phyloP scores from a whole-genome alignment of 2,113 vertebrate genomes.

The Genyomyrus donnyi region DNA sequence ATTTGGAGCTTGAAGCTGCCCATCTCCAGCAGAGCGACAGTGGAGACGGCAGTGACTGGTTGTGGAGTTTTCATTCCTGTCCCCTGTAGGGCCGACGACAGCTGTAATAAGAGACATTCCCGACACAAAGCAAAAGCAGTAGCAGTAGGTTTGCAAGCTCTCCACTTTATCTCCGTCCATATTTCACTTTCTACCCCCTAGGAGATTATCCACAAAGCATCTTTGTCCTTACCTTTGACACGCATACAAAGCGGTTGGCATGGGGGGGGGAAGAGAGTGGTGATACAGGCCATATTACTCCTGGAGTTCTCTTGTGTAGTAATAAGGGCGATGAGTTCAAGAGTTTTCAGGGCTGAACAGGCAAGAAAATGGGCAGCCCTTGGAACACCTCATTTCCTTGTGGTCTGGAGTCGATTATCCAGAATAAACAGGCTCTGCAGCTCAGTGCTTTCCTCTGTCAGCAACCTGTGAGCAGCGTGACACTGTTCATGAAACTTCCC shows the following conservation, averaged over 20 bases:
- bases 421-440: neutral
- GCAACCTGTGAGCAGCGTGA: neutral
- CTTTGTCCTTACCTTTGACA: slow-evolving; percentile 2
- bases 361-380: neutral
- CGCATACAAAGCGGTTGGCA: neutral
- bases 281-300: neutral
- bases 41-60: neutral
- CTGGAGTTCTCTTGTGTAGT: neutral
- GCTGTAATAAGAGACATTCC: neutral
- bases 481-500: neutral
- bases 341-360: neutral
- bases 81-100: neutral
- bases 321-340: neutral
- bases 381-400: neutral
- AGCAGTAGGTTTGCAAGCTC: neutral
- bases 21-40: neutral
- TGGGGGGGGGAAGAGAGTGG: neutral
- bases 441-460: neutral
- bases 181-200: neutral
- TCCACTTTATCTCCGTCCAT: neutral
- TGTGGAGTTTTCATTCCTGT: neutral
- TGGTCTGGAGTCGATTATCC: neutral
- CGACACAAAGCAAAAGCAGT: neutral
- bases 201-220: neutral
- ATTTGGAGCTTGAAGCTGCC: neutral